Evolutionary conservation across 2,113 vertebrate genomes (phyloP), one percentile per base, ranked within the genome.

Genomic region (Turnix velox): DNA sequence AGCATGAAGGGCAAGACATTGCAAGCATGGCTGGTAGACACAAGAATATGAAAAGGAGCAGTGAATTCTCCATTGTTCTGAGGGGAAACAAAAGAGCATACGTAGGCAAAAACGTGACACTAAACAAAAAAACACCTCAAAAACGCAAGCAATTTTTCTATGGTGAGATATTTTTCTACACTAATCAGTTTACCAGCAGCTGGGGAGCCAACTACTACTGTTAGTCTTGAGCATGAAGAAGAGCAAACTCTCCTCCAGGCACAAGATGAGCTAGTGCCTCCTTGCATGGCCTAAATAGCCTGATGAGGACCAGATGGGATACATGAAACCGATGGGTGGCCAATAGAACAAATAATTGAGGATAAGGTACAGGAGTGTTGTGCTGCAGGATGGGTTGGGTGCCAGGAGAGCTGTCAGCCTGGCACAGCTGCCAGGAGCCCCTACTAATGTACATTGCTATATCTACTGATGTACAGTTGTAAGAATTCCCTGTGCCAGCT

Each of bases 191-290:
- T 57, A 52, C 12, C 5, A 0, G 7, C 12, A 83, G 9, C 40
- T 18, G 2, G 1, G 4, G 6, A 3, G 59, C 17, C 6, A 5
- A 7, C 12, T 27, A 5, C 10, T 5, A 1, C 43, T 18, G 6
- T 18, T 43, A 15, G 4, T 18, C 22, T 67, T 1, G 3, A 54
- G 3, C 10, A 7, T 0, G 0, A 30, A 3, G 7, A 63, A 74
- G 4, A 59, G 0, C 5, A 1, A 23, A 1, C 8, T 7, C 4
- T 20, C 4, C 8, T 10, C 7, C 3, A 4, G 0, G 0, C 9
- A 2, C 25, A 42, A 5, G 10, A 1, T n/a, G 1, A 0, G 0
- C 12, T 15, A 12, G 0, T 2, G 0, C 4, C 24, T 35, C 2
- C 35, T 40, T 52, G 19, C 11, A 18, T 7, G 4, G 1, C 19